Percentiles rank a stretch among this genome's conserved stretches.
Conservation (phyloP, 2,797 vertebrate species). For the Poliocrania exsul region DNA sequence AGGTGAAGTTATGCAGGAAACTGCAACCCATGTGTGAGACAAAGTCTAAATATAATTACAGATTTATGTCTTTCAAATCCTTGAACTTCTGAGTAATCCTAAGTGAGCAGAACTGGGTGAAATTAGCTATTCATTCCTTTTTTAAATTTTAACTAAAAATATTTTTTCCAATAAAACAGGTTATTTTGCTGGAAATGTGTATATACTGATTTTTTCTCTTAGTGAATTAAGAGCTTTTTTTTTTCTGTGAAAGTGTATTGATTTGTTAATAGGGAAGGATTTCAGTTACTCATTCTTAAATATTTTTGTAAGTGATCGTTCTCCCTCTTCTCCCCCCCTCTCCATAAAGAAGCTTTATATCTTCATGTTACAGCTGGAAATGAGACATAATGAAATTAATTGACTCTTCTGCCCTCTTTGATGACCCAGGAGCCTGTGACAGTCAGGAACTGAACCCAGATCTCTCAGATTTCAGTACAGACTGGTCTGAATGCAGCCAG, state of each 20-base stretch:
- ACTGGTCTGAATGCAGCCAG: background rate
- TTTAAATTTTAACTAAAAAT: background rate
- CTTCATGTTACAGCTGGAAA: slow-evolving; percentile 6
- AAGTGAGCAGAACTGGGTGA: background rate
- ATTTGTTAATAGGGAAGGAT: background rate
- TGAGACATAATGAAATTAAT: slow-evolving; percentile 6
- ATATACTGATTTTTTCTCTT: background rate
- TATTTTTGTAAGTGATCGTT: background rate
- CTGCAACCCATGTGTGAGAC: background rate
- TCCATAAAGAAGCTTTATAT: background rate
- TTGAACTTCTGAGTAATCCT: background rate
- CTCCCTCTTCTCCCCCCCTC: background rate
- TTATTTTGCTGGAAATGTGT: background rate
- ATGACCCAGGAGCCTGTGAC: background rate
- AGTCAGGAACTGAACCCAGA: background rate
- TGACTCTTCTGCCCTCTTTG: background rate
- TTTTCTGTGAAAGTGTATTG: background rate
- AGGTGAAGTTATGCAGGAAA: slow-evolving; percentile 3
- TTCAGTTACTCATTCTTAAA: background rate
- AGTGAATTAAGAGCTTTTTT: background rate
- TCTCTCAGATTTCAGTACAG: background rate
- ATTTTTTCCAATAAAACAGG: background rate
- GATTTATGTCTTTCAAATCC: background rate
- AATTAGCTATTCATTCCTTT: background rate
- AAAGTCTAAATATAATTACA: background rate